Percentiles rank a stretch among this genome's conserved stretches.
Evolutionary conservation across 2,888 invertebrate genomes (phyloP).

Genomic region (Megamerina dolium): DNA sequence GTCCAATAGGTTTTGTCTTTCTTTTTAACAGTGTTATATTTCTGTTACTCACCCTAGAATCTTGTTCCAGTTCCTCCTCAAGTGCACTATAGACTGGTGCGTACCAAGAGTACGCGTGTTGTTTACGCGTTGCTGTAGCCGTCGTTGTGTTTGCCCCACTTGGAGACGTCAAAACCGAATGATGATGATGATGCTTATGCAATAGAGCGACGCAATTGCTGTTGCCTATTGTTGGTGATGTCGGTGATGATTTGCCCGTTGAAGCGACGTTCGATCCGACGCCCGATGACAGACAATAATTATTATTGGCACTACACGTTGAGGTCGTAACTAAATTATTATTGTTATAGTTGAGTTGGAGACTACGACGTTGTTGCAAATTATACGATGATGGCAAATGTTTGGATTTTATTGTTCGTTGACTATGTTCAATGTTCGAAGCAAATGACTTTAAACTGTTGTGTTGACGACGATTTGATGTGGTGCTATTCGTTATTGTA

Average conservation of each 20-base stretch:
- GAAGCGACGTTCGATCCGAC: slow-evolving; percentile 4
- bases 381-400: slow-evolving; percentile 28
- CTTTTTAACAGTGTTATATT: too few relatives aligned
- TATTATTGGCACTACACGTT: slow-evolving; percentile 28
- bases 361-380: slow-evolving; percentile 42
- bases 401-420: too few relatives aligned
- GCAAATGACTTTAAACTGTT: too few relatives aligned
- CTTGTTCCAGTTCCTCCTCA: slow-evolving; percentile 49
- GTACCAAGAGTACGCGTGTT: slow-evolving; percentile 50
- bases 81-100: slow-evolving; percentile 49
- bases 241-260: neutral
- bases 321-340: slow-evolving; percentile 38
- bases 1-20: too few relatives aligned
- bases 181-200: slow-evolving; percentile 30
- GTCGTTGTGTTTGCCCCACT: slow-evolving; percentile 21
- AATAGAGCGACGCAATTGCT: too few relatives aligned
- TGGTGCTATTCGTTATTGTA: neutral
- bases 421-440: too few relatives aligned
- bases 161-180: slow-evolving; percentile 9
- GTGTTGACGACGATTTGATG: slow-evolving; percentile 1
- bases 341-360: slow-evolving; percentile 44
- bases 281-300: slow-evolving; percentile 17
- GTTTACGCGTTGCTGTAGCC: slow-evolving; percentile 42
- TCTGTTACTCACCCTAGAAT: slow-evolving; percentile 47
- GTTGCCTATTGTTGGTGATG: slow-evolving; percentile 6